Evolutionary conservation across 2,113 vertebrate species (phyloP).

Genomic region (Actinemys pallida): DNA sequence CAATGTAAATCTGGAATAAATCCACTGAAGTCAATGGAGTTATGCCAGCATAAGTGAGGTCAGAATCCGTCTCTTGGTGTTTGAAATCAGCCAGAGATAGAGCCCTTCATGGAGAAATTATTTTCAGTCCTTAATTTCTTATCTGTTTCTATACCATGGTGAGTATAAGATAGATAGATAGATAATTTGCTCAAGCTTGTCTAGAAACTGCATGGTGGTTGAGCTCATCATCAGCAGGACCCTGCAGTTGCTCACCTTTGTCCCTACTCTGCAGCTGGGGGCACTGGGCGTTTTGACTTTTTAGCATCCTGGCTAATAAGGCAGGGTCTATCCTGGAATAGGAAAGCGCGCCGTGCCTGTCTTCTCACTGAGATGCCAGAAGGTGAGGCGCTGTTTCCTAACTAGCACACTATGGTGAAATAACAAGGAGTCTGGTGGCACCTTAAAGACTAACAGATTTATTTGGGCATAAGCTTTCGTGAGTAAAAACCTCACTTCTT

Average conservation of each 20-base stretch:
- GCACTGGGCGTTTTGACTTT: neutral
- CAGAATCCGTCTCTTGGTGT: neutral
- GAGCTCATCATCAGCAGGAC: neutral
- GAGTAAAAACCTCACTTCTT: too few species aligned
- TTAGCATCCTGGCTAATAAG: neutral
- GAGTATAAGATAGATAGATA: neutral
- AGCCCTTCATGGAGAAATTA: neutral
- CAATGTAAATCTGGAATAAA: neutral
- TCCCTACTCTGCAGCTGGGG: neutral
- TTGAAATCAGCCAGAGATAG: neutral
- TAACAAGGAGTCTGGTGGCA: too few species aligned
- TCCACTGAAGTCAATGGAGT: neutral
- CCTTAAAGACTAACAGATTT: too few species aligned
- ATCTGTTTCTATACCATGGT: neutral
- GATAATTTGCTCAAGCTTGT: neutral
- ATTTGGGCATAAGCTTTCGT: too few species aligned
- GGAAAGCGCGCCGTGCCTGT: neutral
- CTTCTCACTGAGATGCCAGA: neutral
- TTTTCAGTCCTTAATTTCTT: neutral
- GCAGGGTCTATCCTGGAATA: neutral
- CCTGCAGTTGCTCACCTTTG: neutral
- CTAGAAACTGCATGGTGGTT: neutral
- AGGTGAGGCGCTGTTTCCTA: neutral
- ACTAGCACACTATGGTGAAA: neutral
- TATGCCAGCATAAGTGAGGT: neutral